These are phyloP conservation scores for Tipula vernalis DNA, from an alignment of 2,888 invertebrate species.

Conservation along the genomic window DNA sequence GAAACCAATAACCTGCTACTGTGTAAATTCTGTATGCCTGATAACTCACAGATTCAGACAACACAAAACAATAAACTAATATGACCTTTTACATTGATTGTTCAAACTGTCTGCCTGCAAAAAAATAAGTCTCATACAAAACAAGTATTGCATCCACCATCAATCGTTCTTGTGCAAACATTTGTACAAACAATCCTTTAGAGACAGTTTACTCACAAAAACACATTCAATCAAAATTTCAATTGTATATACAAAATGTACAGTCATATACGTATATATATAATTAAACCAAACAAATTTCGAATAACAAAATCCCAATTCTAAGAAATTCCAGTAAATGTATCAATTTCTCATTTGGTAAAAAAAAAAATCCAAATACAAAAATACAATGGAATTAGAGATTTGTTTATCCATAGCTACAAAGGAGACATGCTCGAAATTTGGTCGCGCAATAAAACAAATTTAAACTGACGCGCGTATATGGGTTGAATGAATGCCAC, in stretches of 20 bases:
- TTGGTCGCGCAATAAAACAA: neutral
- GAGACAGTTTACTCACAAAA: neutral
- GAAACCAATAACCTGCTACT: too few relatives aligned
- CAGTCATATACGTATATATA: too few relatives aligned
- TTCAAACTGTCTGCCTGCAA: too few relatives aligned
- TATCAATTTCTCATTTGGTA: neutral
- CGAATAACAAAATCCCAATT: neutral
- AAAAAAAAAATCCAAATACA: neutral
- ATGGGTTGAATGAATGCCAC: neutral
- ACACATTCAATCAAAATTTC: neutral
- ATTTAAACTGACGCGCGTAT: too few relatives aligned
- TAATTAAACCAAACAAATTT: neutral
- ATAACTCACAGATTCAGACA: too few relatives aligned
- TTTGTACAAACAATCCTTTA: neutral
- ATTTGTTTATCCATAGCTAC: neutral
- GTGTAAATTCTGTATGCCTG: too few relatives aligned
- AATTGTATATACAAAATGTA: too few relatives aligned
- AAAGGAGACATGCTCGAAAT: neutral
- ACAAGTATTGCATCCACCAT: too few relatives aligned
- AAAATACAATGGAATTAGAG: neutral
- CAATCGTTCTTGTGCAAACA: neutral
- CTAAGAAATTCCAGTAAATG: neutral
- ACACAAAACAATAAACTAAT: too few relatives aligned
- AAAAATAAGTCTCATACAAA: too few relatives aligned
- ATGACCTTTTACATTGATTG: too few relatives aligned